These are phyloP conservation scores for Spermophilus dauricus DNA, from an alignment of 2,113 vertebrate species.

Conservation along the genomic window DNA sequence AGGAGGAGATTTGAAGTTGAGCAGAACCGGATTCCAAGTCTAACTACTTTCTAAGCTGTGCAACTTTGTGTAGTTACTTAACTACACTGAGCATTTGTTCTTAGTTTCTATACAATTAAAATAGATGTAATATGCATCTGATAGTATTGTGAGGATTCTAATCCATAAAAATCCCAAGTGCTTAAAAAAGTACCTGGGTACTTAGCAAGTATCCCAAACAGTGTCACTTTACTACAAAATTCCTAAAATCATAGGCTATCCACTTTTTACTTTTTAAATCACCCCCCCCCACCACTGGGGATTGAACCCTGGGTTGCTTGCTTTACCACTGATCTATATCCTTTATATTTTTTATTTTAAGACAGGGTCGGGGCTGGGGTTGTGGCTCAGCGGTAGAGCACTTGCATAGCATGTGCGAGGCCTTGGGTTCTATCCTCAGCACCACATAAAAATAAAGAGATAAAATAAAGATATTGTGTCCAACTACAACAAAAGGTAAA, in stretches of 20 bases:
- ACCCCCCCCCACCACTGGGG: neutral
- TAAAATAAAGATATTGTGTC: too few relatives aligned
- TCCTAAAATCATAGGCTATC: neutral
- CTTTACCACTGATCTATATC: neutral
- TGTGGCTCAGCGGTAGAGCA: too few relatives aligned
- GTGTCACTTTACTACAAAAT: neutral
- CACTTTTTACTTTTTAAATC: neutral
- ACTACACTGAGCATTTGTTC: neutral
- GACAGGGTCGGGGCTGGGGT: neutral
- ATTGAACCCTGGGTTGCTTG: neutral
- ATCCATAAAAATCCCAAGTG: neutral
- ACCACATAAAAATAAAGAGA: too few relatives aligned
- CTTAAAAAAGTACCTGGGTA: neutral
- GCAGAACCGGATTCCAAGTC: neutral
- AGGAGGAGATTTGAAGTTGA: constrained; percentile 19
- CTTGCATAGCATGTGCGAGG: too few relatives aligned
- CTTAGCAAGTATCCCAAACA: neutral
- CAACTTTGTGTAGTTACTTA: constrained; percentile 14
- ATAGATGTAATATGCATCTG: neutral
- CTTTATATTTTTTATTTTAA: neutral
- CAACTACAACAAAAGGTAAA: too few relatives aligned
- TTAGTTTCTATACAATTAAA: neutral
- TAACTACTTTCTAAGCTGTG: constrained; percentile 21
- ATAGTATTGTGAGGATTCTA: neutral
- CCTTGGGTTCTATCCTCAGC: too few relatives aligned